A percentile compares a stretch with the other conserved stretches of the same genome.
These are phyloP conservation scores for Metaphire vulgaris DNA, from an alignment of 1,140 invertebrate species.

Conservation along the genomic window DNA sequence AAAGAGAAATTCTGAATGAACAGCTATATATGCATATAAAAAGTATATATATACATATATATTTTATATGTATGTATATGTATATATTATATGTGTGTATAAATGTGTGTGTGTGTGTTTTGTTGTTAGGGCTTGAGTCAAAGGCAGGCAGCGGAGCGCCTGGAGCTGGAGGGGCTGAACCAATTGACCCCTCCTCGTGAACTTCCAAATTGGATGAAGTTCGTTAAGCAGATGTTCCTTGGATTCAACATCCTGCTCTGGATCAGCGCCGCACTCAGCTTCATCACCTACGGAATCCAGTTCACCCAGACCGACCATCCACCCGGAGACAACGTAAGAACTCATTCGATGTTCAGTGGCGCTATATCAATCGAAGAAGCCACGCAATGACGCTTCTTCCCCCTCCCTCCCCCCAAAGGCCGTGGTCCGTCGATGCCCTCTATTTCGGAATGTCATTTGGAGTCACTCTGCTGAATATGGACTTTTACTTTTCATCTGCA, in stretches of 20 bases:
- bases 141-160: conserved; percentile 83
- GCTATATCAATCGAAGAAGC: no score
- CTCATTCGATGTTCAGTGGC: no score
- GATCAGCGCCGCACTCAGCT: conserved; percentile 92
- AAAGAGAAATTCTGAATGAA: no score
- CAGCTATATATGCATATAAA: no score
- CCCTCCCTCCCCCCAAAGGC: no score
- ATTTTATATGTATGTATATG: neutral
- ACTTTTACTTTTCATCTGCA: no score
- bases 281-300: conserved; percentile 84
- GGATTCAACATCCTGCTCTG: conserved; percentile 92
- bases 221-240: conserved; percentile 94
- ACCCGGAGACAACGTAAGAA: conserved; percentile 46
- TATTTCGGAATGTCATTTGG: no score
- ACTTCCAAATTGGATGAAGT: conserved; percentile 96
- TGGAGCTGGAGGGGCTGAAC: conserved; percentile 90
- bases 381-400: no score
- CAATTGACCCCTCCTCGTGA: conserved; percentile 84
- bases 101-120: neutral
- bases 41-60: neutral
- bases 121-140: conserved; percentile 74
- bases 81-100: neutral
- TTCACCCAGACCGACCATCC: conserved; percentile 38
- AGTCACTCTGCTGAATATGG: no score
- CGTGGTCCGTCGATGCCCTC: no score